Conservation (phyloP, 92 coral and sea anemone genomes). For the Epizoanthus fatuus region DNA sequence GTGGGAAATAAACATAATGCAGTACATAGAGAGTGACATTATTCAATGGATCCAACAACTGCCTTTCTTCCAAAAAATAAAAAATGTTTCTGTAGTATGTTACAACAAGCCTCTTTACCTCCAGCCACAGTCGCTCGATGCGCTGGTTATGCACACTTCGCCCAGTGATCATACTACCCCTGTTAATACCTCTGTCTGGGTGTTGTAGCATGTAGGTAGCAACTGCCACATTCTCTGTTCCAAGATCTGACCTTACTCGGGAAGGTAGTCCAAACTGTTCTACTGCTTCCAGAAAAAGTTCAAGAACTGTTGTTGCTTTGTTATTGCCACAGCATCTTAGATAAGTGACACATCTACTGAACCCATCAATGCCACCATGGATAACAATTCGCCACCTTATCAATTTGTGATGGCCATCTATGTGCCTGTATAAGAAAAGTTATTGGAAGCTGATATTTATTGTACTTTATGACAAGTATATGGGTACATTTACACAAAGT, state of each 20-base stretch:
- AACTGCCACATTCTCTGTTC: constrained; percentile 34
- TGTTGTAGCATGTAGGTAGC: neutral
- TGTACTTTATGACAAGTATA: too few species aligned
- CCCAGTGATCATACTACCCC: constrained; percentile 68
- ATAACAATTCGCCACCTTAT: too few species aligned
- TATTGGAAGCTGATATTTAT: too few species aligned
- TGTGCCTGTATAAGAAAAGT: too few species aligned
- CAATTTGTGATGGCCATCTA: too few species aligned
- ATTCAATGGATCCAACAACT: constrained; percentile 59
- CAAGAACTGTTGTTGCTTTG: neutral
- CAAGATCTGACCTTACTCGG: constrained; percentile 30
- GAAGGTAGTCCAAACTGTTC: constrained; percentile 42
- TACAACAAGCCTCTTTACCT: constrained; percentile 60
- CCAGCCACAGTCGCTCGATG: constrained; percentile 61
- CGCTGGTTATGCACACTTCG: constrained; percentile 62
- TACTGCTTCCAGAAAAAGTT: neutral
- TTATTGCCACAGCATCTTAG: too few species aligned
- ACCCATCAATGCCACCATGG: too few species aligned
- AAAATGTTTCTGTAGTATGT: constrained; percentile 48
- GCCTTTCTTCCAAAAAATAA: constrained; percentile 51
- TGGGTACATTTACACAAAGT: too few species aligned
- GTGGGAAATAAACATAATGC: constrained; percentile 61
- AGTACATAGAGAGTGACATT: constrained; percentile 45
- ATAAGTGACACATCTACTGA: too few species aligned
- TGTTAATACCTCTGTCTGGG: constrained; percentile 41